A percentile compares a stretch with the other conserved stretches of the same genome.
phyloP scores from a whole-genome alignment of 37 sponge, comb jelly and placozoan species.

The Bolinopsis microptera region DNA sequence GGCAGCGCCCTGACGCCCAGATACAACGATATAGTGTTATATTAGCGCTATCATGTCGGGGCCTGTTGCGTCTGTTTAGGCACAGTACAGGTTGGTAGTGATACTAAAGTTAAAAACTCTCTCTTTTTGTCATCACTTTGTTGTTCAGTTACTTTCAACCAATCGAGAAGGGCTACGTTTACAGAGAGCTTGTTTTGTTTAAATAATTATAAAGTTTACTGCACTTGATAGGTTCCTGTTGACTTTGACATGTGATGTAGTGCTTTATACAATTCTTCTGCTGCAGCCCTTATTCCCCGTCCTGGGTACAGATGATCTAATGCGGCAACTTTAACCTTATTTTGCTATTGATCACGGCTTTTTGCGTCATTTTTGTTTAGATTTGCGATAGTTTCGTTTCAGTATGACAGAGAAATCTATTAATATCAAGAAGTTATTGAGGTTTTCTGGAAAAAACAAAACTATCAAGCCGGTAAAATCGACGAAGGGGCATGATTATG shows the following conservation, averaged over 20 bases:
- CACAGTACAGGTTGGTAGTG: neutral
- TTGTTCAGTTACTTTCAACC: neutral
- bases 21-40: too few relatives aligned
- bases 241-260: neutral
- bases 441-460: constrained; percentile 51
- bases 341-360: neutral
- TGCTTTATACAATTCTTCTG: neutral
- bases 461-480: constrained; percentile 2
- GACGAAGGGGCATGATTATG: constrained; percentile 14
- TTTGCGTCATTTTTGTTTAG: neutral
- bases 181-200: neutral
- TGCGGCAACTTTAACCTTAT: neutral
- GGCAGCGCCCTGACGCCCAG: too few relatives aligned
- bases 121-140: neutral
- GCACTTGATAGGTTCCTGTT: neutral
- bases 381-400: neutral
- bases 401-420: constrained; percentile 10
- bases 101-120: neutral
- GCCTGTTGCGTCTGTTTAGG: neutral
- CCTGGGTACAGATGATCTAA: neutral
- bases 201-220: neutral
- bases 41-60: neutral
- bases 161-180: neutral
- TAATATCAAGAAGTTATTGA: neutral
- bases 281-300: neutral